Evolutionary conservation across 2,888 invertebrate genomes (phyloP).

Genomic region (Cabera pusaria): DNA sequence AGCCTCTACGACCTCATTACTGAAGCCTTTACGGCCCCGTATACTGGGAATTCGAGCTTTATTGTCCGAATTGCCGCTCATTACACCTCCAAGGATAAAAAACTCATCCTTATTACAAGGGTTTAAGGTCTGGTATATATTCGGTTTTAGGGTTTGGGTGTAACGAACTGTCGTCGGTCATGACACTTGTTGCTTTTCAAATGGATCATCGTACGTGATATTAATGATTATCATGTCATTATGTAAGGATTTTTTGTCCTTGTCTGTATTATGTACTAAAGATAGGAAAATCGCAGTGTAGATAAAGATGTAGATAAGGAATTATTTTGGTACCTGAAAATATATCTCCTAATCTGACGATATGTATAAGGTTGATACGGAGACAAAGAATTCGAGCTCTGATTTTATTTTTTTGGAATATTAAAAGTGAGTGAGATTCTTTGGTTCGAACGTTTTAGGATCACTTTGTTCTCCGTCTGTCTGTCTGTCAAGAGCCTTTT

Average conservation of each 20-base stretch:
- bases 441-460: too few species aligned
- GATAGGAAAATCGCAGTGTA: too few species aligned
- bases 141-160: slow-evolving; percentile 26
- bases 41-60: slow-evolving; percentile 31
- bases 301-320: too few species aligned
- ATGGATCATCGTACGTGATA: slow-evolving; percentile 32
- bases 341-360: too few species aligned
- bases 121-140: slow-evolving; percentile 13
- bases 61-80: slow-evolving; percentile 41
- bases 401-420: too few species aligned
- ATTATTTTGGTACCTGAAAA: too few species aligned
- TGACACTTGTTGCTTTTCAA: slow-evolving; percentile 34
- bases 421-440: too few species aligned
- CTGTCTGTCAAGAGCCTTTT: too few species aligned
- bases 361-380: too few species aligned
- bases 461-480: too few species aligned
- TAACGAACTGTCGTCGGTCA: slow-evolving; percentile 43
- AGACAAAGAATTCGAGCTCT: too few species aligned
- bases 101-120: slow-evolving; percentile 11
- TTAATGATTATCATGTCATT: slow-evolving; percentile 22
- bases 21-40: slow-evolving; percentile 25
- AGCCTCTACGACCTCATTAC: slow-evolving; percentile 26
- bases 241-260: slow-evolving; percentile 7
- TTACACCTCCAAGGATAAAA: slow-evolving; percentile 24
- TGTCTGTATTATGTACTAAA: too few species aligned